Percentiles rank a stretch among this genome's conserved stretches.
These are phyloP conservation scores for Muntiacus muntjak DNA, from an alignment of 2,113 vertebrate species.

Conservation along the genomic window DNA sequence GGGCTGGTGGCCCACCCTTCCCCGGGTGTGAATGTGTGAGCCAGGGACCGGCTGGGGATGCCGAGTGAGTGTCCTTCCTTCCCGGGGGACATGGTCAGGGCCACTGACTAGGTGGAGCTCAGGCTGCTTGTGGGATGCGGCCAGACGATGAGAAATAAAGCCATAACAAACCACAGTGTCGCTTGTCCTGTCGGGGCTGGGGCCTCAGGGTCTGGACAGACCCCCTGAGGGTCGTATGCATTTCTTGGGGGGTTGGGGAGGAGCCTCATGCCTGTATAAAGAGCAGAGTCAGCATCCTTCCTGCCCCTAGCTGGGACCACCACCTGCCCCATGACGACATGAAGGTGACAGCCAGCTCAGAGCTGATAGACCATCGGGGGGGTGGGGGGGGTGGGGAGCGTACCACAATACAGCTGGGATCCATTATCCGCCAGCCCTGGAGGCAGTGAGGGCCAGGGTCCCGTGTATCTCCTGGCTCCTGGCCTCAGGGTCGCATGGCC, in stretches of 20 bases:
- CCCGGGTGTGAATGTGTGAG: neutral
- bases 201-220: neutral
- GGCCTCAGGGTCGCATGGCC: neutral
- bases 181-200: neutral
- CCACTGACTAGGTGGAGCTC: neutral
- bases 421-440: neutral
- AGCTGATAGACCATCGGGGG: neutral
- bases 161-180: slow-evolving; percentile 57
- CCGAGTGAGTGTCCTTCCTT: neutral
- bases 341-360: neutral
- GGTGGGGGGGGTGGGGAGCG: neutral
- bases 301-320: neutral
- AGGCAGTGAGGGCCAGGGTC: neutral
- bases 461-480: neutral
- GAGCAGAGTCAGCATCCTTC: neutral
- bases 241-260: too few relatives aligned
- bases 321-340: neutral
- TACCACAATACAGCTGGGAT: neutral
- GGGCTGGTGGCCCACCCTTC: neutral
- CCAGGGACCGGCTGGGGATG: neutral
- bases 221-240: too few relatives aligned
- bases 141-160: slow-evolving; percentile 63
- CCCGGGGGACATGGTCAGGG: neutral
- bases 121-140: neutral
- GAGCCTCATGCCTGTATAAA: neutral